A percentile compares a stretch with the other conserved stretches of the same genome.
phyloP scores from a whole-genome alignment of 2,888 invertebrate species.

The Poecilobothrus nobilitatus region DNA sequence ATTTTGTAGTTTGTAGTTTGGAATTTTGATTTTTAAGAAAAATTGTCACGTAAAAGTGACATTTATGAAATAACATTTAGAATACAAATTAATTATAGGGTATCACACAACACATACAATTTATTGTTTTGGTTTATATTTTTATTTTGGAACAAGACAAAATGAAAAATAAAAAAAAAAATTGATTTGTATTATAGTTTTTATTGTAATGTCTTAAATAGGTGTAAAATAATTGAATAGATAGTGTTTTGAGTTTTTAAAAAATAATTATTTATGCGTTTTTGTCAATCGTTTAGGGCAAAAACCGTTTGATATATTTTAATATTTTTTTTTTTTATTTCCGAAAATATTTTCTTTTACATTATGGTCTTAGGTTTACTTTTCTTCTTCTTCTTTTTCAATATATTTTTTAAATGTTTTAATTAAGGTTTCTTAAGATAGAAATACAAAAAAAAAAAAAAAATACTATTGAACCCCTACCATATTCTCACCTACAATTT shows the following conservation, averaged over 20 bases:
- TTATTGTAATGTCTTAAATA: neutral
- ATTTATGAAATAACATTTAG: neutral
- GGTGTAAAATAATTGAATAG: neutral
- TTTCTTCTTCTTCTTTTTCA: neutral
- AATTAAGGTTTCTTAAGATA: too few species aligned
- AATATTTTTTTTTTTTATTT: neutral
- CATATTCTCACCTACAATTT: neutral
- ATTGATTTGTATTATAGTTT: neutral
- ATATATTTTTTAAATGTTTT: neutral
- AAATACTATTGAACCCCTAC: neutral
- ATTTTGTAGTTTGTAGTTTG: too few species aligned
- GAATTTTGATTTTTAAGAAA: neutral
- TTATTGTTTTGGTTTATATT: neutral
- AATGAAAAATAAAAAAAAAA: too few species aligned
- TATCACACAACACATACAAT: neutral
- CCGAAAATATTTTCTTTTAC: neutral
- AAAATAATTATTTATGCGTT: conserved; percentile 2
- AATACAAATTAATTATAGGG: neutral
- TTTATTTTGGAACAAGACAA: neutral
- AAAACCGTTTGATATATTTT: conserved; percentile 4
- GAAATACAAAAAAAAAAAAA: too few species aligned
- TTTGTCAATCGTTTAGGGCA: conserved; percentile 1
- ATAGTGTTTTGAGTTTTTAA: neutral
- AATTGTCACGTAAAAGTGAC: conserved; percentile 1
- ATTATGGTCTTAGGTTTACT: neutral